Base-by-base conservation (phyloP, 2,888 invertebrate species). In the Chrysolina haemoptera region DNA sequence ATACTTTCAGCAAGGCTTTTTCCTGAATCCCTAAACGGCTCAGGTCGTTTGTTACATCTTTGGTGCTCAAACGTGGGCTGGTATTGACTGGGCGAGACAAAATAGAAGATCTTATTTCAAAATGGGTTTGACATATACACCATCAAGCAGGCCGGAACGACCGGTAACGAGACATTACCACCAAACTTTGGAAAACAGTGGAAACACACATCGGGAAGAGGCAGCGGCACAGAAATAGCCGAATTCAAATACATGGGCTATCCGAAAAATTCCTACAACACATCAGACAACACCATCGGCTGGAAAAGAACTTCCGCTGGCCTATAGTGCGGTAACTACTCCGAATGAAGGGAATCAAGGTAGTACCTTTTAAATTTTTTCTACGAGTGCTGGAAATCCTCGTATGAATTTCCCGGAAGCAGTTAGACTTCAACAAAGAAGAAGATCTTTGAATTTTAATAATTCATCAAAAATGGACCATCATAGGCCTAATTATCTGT, bases 161-260 rank as follows among this genome's bases (percentile, higher is more conserved):
- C 50, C 50, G 50, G 50, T 50, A 50, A 50, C 50, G 8, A 50
- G 50, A 16, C 50, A 50, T 18, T 50, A 50, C 50, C 50, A 18
- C 16, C 50, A 50, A 50, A 50, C 50, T 50, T 50, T 50, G 43
- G 43, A 43, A 43, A 43, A 43, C 50, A 50, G 16, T 12, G 43
- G 5, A 43, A 43, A 43, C 50, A 50, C 8, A n/a, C 16, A 50
- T 50, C 16, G n/a, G 16, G 50, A 1, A n/a, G 50, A 16, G 16
- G 50, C 50, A 16, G 50, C 50, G 16, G 50, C 50, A 16, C 50
- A 16, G 43, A 2, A 1, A 50, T 18, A 50, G 50, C 50, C 50
- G 18, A 6, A 50, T 1, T 50, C 50, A 50, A 50, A 16, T 16
- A 50, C 50, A 16, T 16, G 50, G 50, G 18, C 50, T 16, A 50